phyloP scores from a whole-genome alignment of 2,797 vertebrate genomes.

The Huso huso region DNA sequence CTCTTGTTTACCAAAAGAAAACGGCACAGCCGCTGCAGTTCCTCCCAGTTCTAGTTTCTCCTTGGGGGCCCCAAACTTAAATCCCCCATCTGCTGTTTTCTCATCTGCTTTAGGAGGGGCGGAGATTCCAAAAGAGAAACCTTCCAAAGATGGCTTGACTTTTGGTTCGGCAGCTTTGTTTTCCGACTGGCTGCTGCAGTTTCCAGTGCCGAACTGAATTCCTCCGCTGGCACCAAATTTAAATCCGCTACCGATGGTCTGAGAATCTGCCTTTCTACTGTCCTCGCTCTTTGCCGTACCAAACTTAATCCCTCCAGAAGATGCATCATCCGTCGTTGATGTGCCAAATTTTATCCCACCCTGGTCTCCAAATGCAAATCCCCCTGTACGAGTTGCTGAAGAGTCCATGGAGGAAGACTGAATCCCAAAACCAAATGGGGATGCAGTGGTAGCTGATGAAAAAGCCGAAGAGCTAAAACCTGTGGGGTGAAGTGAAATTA shows the following conservation, averaged over 20 bases:
- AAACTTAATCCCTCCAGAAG: conserved; percentile 52
- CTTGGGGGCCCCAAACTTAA: conserved; percentile 41
- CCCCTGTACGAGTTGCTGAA: conserved; percentile 46
- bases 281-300: conserved; percentile 51
- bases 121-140: conserved; percentile 66
- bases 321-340: conserved; percentile 47
- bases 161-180: conserved; percentile 44
- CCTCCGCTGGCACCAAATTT: conserved; percentile 58
- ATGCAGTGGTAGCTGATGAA: conserved; percentile 36
- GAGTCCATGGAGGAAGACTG: conserved; percentile 48
- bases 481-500: conserved; percentile 23
- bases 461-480: conserved; percentile 53
- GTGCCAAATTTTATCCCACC: conserved; percentile 69
- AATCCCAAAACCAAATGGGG: conserved; percentile 60
- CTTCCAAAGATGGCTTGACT: conserved; percentile 41
- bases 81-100: conserved; percentile 44
- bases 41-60: conserved; percentile 56
- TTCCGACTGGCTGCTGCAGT: conserved; percentile 54
- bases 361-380: conserved; percentile 70
- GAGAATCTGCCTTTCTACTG: conserved; percentile 59
- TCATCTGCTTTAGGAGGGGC: conserved; percentile 49
- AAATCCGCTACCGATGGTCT: conserved; percentile 52
- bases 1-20: conserved; percentile 69
- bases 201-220: conserved; percentile 35
- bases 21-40: conserved; percentile 44